Evolutionary conservation across 2,113 vertebrate genomes (phyloP).

Genomic region (Phyllostomus discolor): DNA sequence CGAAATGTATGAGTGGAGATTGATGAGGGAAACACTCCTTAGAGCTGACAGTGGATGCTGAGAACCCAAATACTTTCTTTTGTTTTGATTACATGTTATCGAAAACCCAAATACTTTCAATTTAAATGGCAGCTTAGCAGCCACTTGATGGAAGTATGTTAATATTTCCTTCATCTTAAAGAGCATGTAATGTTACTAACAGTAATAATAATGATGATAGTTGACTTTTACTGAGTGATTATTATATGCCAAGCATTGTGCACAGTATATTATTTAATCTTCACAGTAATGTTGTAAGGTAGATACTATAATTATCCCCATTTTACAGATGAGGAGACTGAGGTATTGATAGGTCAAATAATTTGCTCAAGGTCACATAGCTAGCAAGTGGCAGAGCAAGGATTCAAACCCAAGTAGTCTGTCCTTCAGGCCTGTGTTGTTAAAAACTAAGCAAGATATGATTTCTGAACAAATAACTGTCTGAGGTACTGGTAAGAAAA

Average conservation of each 20-base stretch:
- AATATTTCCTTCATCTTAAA: not conserved
- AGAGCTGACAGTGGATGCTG: not conserved
- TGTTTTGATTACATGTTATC: no score
- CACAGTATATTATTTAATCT: constrained; percentile 9
- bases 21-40: not conserved
- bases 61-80: not conserved
- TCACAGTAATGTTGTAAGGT: not conserved
- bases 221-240: not conserved
- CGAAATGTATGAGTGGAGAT: not conserved
- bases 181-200: not conserved
- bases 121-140: constrained; percentile 7
- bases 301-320: not conserved
- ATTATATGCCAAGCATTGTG: not conserved
- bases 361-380: not conserved
- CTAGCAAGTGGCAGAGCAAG: not conserved
- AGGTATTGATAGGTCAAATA: not conserved
- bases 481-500: not conserved
- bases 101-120: not conserved
- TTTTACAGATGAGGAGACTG: no score
- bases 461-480: not conserved
- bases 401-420: not conserved
- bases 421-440: not conserved
- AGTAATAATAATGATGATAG: not conserved
- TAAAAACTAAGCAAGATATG: constrained; percentile 9
- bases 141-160: not conserved